A percentile compares a stretch with the other conserved stretches of the same genome.
phyloP scores from a whole-genome alignment of 1,140 invertebrate species.

The Anastrepha ludens region DNA sequence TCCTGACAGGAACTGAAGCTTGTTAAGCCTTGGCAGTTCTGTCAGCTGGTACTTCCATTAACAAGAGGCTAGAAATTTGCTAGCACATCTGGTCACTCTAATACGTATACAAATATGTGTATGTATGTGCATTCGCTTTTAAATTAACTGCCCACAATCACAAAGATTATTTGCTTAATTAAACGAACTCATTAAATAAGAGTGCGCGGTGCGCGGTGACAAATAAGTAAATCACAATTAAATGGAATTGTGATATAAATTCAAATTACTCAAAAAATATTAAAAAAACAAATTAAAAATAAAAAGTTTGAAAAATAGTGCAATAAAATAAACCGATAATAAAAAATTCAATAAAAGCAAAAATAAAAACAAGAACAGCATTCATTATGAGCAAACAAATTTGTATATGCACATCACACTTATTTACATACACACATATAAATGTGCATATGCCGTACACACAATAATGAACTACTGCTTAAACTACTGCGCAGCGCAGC shows the following conservation, averaged over 20 bases:
- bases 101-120: background rate
- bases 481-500: too few species aligned
- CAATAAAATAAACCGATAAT: background rate
- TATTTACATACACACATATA: too few species aligned
- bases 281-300: background rate
- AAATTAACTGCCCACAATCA: constrained; percentile 36
- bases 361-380: too few species aligned
- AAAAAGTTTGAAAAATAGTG: background rate
- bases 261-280: background rate
- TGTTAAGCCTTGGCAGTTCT: too few species aligned
- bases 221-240: constrained; percentile 45
- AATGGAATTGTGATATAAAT: background rate
- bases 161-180: constrained; percentile 51
- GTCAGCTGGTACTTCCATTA: too few species aligned
- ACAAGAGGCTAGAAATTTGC: too few species aligned
- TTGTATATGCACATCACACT: too few species aligned
- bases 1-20: too few species aligned
- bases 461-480: too few species aligned
- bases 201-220: background rate
- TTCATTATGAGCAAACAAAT: too few species aligned
- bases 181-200: constrained; percentile 36
- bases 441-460: too few species aligned
- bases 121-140: background rate
- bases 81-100: too few species aligned
- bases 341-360: background rate